Conservation (phyloP, 2,113 vertebrate genomes). For the Hydropotes inermis region DNA sequence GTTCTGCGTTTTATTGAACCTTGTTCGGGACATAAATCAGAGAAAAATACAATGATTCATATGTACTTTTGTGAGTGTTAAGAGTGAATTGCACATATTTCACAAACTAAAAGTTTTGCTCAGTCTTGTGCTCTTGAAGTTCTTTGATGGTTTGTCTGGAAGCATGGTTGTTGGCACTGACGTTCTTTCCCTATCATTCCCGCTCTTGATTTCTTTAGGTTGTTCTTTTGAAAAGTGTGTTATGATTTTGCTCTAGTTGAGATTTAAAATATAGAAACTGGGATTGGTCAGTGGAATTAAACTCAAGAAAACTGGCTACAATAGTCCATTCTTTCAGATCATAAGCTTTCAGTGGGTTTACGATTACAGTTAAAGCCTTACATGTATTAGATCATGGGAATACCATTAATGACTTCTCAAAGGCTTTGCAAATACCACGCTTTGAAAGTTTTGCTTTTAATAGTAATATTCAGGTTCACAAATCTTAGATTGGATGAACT, state of each 20-base stretch:
- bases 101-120: not conserved
- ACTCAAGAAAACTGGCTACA: constrained; percentile 45
- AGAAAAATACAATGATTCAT: constrained; percentile 25
- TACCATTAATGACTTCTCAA: constrained; percentile 43
- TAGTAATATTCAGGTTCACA: constrained; percentile 37
- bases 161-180: not conserved
- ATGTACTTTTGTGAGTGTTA: not conserved
- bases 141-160: not conserved
- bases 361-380: constrained; percentile 39
- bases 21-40: not conserved
- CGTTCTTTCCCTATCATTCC: not conserved
- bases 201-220: not conserved
- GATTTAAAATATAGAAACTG: constrained; percentile 65
- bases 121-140: not conserved
- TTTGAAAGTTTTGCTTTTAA: constrained; percentile 56
- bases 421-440: constrained; percentile 47
- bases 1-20: constrained; percentile 20
- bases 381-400: constrained; percentile 42
- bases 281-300: constrained; percentile 62
- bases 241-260: constrained; percentile 48
- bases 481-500: constrained; percentile 19
- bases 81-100: not conserved
- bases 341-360: constrained; percentile 42
- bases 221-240: constrained; percentile 10
- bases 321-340: constrained; percentile 50